Evolutionary conservation across 2,888 invertebrate genomes (phyloP).

Genomic region (Thyatira batis): DNA sequence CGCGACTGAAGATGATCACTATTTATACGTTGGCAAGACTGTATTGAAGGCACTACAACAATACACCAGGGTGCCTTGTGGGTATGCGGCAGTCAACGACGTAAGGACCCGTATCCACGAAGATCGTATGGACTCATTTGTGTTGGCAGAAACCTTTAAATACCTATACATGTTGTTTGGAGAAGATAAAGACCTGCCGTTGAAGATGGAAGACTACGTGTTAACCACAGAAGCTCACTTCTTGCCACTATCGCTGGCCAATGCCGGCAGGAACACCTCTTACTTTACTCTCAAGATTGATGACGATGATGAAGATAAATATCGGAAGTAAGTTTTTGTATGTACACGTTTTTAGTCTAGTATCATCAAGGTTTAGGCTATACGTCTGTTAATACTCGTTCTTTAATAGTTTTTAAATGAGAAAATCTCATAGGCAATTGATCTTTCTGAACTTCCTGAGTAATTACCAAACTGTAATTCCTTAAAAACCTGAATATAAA

Average conservation of each 20-base stretch:
- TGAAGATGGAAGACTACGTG: conserved; percentile 93
- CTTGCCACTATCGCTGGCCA: conserved; percentile 92
- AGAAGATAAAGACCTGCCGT: conserved; percentile 89
- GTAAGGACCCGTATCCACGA: conserved; percentile 95
- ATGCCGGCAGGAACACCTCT: conserved; percentile 79
- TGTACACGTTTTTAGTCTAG: not conserved
- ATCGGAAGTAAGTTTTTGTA: conserved; percentile 59
- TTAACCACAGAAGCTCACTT: conserved; percentile 98
- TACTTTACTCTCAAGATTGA: conserved; percentile 73
- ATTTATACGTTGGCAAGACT: conserved; percentile 93
- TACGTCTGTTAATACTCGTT: no score
- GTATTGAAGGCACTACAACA: conserved; percentile 94
- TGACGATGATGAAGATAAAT: conserved; percentile 72
- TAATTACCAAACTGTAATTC: no score
- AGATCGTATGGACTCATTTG: conserved; percentile 99
- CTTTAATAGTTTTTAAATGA: no score
- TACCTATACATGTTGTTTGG: conserved; percentile 97
- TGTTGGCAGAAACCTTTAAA: conserved; percentile 98
- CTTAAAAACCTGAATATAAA: no score
- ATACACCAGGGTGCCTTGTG: conserved; percentile 96
- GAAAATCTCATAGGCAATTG: no score
- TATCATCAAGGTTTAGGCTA: no score
- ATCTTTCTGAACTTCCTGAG: no score
- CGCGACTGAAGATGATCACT: conserved; percentile 97
- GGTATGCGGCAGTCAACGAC: conserved; percentile 98